phyloP scores from a whole-genome alignment of 2,113 vertebrate genomes.

The Tetraodon nigroviridis region DNA sequence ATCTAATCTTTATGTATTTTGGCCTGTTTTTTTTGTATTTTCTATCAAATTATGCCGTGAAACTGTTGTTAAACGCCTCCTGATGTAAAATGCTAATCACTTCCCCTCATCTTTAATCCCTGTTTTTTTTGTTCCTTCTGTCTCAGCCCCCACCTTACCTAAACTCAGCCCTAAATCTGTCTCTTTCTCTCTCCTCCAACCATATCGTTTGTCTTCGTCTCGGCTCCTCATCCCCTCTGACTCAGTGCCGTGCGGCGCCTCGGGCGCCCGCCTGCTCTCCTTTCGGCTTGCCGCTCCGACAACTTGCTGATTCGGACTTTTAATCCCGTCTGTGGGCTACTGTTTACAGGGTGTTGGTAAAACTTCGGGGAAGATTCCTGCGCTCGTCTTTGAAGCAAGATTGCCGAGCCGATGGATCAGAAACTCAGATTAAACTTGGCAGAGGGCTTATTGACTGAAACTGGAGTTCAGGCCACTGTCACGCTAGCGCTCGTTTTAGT shows the following conservation, averaged over 20 bases:
- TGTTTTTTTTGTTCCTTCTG: slow-evolving; percentile 1
- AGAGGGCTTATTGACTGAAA: too few relatives aligned
- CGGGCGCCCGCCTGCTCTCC: slow-evolving; percentile 36
- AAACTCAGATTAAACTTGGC: background rate
- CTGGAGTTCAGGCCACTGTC: too few relatives aligned
- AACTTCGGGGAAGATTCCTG: slow-evolving; percentile 22
- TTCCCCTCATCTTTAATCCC: slow-evolving; percentile 8
- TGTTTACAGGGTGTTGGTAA: slow-evolving; percentile 32
- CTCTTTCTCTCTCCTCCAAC: slow-evolving; percentile 31
- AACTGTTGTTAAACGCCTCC: slow-evolving; percentile 3
- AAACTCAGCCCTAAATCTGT: slow-evolving; percentile 40
- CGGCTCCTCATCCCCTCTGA: slow-evolving; percentile 33
- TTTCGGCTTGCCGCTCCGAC: slow-evolving; percentile 54
- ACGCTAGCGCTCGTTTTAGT: too few relatives aligned
- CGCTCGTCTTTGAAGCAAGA: slow-evolving; percentile 26
- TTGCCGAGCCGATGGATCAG: slow-evolving; percentile 18
- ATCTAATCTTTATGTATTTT: slow-evolving; percentile 13
- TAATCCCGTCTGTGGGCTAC: slow-evolving; percentile 54
- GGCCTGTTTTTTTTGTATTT: background rate
- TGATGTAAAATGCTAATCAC: slow-evolving; percentile 14
- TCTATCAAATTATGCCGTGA: slow-evolving; percentile 16
- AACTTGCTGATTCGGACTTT: slow-evolving; percentile 65
- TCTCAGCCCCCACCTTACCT: slow-evolving; percentile 10
- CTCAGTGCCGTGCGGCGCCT: slow-evolving; percentile 39
- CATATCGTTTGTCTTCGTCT: slow-evolving; percentile 37